Base-by-base conservation (phyloP, 1,140 invertebrate species). In the Cydia splendana region DNA sequence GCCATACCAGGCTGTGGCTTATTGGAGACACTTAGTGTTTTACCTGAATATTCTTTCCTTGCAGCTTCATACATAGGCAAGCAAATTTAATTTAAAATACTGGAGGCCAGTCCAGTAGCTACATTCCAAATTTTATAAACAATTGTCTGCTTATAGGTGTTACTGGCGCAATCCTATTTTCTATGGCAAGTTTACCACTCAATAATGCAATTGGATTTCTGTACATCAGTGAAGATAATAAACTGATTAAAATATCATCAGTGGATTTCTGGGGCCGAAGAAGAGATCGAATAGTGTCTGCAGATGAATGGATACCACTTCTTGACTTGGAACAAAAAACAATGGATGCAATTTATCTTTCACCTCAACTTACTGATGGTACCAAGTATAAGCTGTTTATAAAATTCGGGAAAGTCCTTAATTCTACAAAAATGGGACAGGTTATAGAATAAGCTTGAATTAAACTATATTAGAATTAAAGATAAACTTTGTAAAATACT, bases 261-360 rank as follows among this genome's bases (percentile, higher is more conserved):
- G 77, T 94, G 4, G 85, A 94, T 80, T 95, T 93, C 80, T 95
- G 94, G 94, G 95, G 95, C 13, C 91, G 86, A 77, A 93, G 95
- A 83, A 83, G 86, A 79, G 93, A 95, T 79, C 82, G 88, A 77
- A 85, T 93, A 48, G 86, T 94, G 12, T 80, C 84, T 38, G 38
- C 84, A 10, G 76, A 91, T 18, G 91, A 95, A 76, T 94, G 95
- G 87, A 83, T 91, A 45, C 93, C 92, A 53, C 79, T 94, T 12
- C 79, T 90, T 45, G 94, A 95, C 15, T 79, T 91, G 67, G 62
- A 81, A 45, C 78, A 81, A 75, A 88, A 82, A 74, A 77, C 57
- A n/a, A 85, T 82, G 18, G 89, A 93, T 86, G 79, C 79, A 53
- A 45, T 93, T 48, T 94, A 88, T 80, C 76, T 93, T 5, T 86